These are phyloP conservation scores for Lophius piscatorius DNA, from an alignment of 2,113 vertebrate species.

Conservation along the genomic window DNA sequence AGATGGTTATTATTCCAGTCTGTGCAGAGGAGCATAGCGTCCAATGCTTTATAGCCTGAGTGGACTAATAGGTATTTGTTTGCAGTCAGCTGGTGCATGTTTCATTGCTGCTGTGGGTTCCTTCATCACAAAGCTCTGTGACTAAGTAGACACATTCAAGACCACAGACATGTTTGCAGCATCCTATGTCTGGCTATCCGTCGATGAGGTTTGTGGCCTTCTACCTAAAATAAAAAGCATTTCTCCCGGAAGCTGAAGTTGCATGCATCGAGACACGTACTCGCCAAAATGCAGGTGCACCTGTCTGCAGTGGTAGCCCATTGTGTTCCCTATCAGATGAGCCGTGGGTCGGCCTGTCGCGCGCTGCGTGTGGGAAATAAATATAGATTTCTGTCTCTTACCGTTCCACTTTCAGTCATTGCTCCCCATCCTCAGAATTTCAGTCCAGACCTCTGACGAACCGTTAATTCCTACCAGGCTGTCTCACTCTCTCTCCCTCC, in stretches of 20 bases:
- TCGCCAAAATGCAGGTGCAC: conserved; percentile 70
- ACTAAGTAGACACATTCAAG: conserved; percentile 52
- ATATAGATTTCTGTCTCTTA: conserved; percentile 55
- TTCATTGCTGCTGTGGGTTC: conserved; percentile 30
- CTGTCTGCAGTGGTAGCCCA: conserved; percentile 73
- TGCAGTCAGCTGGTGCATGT: conserved; percentile 17
- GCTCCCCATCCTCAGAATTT: conserved; percentile 62
- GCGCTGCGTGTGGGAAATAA: not conserved
- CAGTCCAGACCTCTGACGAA: conserved; percentile 60
- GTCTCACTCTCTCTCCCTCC: conserved; percentile 68
- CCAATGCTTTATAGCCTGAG: conserved; percentile 1
- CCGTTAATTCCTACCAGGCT: conserved; percentile 67
- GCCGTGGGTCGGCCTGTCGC: conserved; percentile 39
- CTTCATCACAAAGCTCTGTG: conserved; percentile 58
- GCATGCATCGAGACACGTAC: conserved; percentile 67
- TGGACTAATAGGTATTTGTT: conserved; percentile 26
- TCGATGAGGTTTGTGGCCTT: conserved; percentile 50
- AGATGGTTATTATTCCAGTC: conserved; percentile 36
- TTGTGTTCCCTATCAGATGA: conserved; percentile 64
- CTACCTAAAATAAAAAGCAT: conserved; percentile 40
- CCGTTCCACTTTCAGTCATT: conserved; percentile 73
- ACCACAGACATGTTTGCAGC: conserved; percentile 56
- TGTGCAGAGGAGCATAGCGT: conserved; percentile 15
- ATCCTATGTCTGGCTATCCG: conserved; percentile 11
- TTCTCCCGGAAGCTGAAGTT: conserved; percentile 53